phyloP scores from a whole-genome alignment of 1,140 invertebrate species.

The Aphaenogaster ashmeadi region DNA sequence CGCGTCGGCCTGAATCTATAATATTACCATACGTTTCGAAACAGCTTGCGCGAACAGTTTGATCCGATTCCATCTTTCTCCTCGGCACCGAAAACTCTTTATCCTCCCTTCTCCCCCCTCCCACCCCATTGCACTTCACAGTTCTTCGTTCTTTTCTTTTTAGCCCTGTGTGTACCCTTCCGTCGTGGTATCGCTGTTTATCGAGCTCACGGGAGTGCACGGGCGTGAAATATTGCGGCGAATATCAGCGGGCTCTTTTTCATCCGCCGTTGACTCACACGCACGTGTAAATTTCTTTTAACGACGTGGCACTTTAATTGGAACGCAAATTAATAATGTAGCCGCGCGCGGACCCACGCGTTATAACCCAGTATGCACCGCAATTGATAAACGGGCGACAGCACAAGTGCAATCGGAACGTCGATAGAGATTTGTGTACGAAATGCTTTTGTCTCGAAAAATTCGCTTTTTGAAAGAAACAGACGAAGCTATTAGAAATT shows the following conservation, averaged over 20 bases:
- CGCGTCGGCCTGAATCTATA: not conserved
- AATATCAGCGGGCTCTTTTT: constrained; percentile 68
- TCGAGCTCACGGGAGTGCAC: constrained; percentile 25
- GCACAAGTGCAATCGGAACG: not conserved
- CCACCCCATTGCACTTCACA: not conserved
- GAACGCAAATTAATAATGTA: constrained; percentile 66
- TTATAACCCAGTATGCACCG: not conserved
- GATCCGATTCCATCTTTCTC: not conserved
- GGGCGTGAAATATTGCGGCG: constrained; percentile 62
- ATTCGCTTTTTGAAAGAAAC: not conserved
- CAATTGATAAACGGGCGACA: constrained; percentile 51
- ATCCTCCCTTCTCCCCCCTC: not conserved
- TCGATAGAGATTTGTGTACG: not conserved
- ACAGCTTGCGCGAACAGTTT: not conserved
- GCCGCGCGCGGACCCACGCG: not conserved
- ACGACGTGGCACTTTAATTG: constrained; percentile 60
- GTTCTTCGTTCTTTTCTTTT: not conserved
- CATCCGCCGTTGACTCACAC: constrained; percentile 31
- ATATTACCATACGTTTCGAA: constrained; percentile 26
- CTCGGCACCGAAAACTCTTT: not conserved
- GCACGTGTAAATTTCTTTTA: constrained; percentile 58
- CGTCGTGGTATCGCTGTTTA: constrained; percentile 48
- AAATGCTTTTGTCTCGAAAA: not conserved
- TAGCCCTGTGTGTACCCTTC: not conserved
- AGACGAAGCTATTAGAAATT: too few species aligned